phyloP scores from a whole-genome alignment of 2,888 invertebrate genomes.

The Gibbula magus region DNA sequence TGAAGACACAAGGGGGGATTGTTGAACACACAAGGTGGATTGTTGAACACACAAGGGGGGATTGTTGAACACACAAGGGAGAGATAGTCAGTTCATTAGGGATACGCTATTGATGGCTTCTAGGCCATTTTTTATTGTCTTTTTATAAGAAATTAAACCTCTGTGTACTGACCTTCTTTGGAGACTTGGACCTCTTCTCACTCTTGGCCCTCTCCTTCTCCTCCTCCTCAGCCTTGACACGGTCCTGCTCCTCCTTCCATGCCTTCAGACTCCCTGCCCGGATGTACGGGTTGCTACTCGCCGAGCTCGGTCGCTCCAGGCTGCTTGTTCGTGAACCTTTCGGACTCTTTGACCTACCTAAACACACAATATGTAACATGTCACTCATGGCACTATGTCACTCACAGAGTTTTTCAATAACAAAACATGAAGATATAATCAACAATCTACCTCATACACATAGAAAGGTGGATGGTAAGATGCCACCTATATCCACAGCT shows the following conservation, averaged over 20 bases:
- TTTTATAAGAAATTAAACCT: background rate
- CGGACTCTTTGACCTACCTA: slow-evolving; percentile 60
- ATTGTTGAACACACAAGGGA: too few relatives aligned
- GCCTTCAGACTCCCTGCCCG: slow-evolving; percentile 71
- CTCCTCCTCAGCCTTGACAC: slow-evolving; percentile 67
- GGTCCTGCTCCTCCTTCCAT: slow-evolving; percentile 68
- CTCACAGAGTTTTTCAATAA: background rate
- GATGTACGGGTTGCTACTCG: slow-evolving; percentile 58
- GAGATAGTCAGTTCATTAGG: too few relatives aligned
- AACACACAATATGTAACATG: background rate
- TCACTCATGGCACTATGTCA: background rate
- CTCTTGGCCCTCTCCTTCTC: slow-evolving; percentile 67
- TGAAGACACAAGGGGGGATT: too few relatives aligned
- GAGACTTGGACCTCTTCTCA: slow-evolving; percentile 62
- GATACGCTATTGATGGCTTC: too few relatives aligned
- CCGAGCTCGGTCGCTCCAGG: slow-evolving; percentile 52
- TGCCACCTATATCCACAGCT: too few relatives aligned
- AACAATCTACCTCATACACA: background rate
- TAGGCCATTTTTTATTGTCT: too few relatives aligned
- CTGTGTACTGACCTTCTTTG: slow-evolving; percentile 58
- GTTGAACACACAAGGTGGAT: too few relatives aligned
- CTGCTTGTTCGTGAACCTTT: slow-evolving; percentile 62
- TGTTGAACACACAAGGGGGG: too few relatives aligned
- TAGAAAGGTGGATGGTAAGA: too few relatives aligned
- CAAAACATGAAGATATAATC: background rate